These are phyloP conservation scores for Acrocephalus arundinaceus DNA, from an alignment of 2,113 vertebrate species.

Conservation along the genomic window DNA sequence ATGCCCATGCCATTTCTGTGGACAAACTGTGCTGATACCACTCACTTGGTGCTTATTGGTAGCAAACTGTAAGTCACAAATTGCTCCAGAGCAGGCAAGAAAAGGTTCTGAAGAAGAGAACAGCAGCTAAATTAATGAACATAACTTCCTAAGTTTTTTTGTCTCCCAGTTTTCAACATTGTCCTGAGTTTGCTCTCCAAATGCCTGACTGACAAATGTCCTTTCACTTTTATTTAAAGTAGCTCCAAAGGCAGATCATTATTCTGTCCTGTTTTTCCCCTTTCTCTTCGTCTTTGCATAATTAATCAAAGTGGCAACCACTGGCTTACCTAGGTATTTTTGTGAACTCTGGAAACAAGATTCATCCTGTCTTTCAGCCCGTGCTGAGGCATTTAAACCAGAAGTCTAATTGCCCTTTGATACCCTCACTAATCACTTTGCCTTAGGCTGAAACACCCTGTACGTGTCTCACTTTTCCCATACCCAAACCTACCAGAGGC, in stretches of 20 bases:
- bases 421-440: neutral
- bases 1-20: neutral
- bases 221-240: slow-evolving; percentile 19
- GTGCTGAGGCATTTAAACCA: neutral
- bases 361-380: neutral
- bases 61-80: neutral
- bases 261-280: neutral
- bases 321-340: neutral
- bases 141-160: neutral
- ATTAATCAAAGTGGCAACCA: neutral
- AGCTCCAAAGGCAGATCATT: neutral
- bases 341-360: neutral
- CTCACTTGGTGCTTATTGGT: neutral
- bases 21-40: neutral
- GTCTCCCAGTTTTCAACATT: neutral
- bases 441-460: neutral
- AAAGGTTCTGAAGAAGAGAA: neutral
- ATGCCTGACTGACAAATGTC: neutral
- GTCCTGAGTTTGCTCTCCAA: neutral
- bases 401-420: neutral
- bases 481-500: neutral
- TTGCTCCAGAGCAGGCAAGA: neutral
- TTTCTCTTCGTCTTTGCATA: neutral
- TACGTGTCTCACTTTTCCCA: neutral
- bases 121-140: neutral